Base-by-base conservation (phyloP, 1,140 invertebrate genomes). In the Dendrolimus kikuchii region DNA sequence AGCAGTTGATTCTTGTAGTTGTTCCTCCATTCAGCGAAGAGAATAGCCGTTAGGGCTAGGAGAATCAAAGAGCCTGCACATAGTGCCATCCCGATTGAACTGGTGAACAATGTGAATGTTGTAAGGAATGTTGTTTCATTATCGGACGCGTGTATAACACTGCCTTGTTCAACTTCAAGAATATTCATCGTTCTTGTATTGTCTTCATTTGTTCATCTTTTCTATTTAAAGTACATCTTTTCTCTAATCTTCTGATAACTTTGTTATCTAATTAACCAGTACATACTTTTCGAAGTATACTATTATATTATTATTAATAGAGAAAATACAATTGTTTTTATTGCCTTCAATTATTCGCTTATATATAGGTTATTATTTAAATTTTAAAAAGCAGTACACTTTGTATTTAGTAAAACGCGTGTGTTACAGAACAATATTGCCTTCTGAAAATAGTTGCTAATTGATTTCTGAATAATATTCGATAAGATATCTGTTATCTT, bases 1-100 rank as follows among this genome's bases (percentile, higher is more conserved):
- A 86, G 64, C 0, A 83, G 52, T 55, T 83, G 74, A 47, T 86
- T 86, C 49, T 86, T 86, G 62, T 69, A 71, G 6, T 49, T 70
- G 0, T 56, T 47, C 38, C 80, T 73, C 82, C 82, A 86, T 72
- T 83, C 77, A 39, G 48, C 47, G 53, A 80, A 82, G 3, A 80
- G 50, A 4, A 54, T 7, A 0, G 77, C 74, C 2, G 82, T 86
- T 4, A 82, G 38, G 6, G 80, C 44, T 5, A 86, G 60, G 0
- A 83, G 38, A 0, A 59, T 5, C 38, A 82, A 44, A 0, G 79
- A 70, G 3, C 48, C 23, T 1, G 60, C 51, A 0, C 73, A 78
- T 6, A 79, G 46, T 5, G 52, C 10, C 44, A 86, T 68, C 5
- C 80, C 82, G 5, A 77, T n/a, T 4, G 77, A 63, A 46, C 74